Conservation (phyloP, 1,140 invertebrate species). For the Heterodera schachtii region DNA sequence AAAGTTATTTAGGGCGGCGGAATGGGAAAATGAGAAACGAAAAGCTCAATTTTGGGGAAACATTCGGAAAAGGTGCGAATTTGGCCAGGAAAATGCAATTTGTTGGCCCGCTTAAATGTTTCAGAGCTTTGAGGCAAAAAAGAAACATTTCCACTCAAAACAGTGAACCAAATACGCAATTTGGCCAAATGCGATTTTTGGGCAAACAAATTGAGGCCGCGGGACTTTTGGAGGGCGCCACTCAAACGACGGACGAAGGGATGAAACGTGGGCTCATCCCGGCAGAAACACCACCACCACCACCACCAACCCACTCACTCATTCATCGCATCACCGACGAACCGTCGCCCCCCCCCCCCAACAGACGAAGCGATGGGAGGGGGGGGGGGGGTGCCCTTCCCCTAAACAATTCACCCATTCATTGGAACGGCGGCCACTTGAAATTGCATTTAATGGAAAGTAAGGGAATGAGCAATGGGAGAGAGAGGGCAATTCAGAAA, state of each 20-base stretch:
- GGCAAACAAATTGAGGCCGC: constrained; percentile 5
- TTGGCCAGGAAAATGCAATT: neutral
- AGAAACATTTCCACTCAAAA: too few relatives aligned
- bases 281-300: neutral
- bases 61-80: too few relatives aligned
- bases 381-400: neutral
- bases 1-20: too few relatives aligned
- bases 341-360: neutral
- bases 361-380: neutral
- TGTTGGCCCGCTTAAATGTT: neutral
- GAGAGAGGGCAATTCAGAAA: too few relatives aligned
- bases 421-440: neutral
- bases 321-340: neutral
- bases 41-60: too few relatives aligned
- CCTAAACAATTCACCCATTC: neutral
- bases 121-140: too few relatives aligned
- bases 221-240: neutral
- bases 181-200: neutral
- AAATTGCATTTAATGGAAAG: neutral
- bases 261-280: constrained; percentile 4
- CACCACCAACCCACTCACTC: neutral
- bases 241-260: too few relatives aligned
- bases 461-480: neutral
- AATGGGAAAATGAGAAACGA: too few relatives aligned
- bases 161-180: neutral